These are phyloP conservation scores for Epinotia demarniana DNA, from an alignment of 2,888 invertebrate genomes.

Conservation along the genomic window DNA sequence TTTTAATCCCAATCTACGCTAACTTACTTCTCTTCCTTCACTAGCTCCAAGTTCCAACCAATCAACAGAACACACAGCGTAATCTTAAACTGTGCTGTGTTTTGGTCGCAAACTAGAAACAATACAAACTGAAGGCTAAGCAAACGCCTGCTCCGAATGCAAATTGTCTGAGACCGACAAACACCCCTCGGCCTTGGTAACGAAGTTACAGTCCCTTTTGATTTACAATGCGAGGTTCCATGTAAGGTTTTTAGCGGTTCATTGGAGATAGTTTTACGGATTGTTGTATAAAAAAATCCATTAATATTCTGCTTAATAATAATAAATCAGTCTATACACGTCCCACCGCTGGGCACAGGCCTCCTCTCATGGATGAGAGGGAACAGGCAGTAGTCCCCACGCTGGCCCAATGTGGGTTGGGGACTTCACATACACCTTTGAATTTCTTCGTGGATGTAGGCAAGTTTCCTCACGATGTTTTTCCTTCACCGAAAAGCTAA, in stretches of 20 bases:
- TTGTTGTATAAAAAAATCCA: not conserved
- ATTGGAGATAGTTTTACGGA: constrained; percentile 6
- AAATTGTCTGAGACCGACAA: constrained; percentile 41
- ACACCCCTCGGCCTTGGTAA: constrained; percentile 31
- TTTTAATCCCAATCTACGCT: too few species aligned
- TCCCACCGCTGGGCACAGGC: too few species aligned
- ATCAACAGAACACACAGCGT: constrained; percentile 34
- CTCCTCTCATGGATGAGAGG: too few species aligned
- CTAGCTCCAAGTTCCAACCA: constrained; percentile 15
- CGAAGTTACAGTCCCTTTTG: constrained; percentile 38
- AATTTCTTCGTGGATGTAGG: too few species aligned
- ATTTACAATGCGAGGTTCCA: constrained; percentile 30
- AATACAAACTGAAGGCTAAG: constrained; percentile 40
- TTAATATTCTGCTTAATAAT: too few species aligned
- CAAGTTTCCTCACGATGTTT: too few species aligned
- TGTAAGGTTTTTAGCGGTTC: constrained; percentile 10
- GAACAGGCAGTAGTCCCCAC: too few species aligned
- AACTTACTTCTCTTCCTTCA: not conserved
- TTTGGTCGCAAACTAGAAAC: constrained; percentile 35
- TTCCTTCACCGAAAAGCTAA: too few species aligned
- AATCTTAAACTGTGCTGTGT: constrained; percentile 40
- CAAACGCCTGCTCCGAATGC: constrained; percentile 40
- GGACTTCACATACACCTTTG: too few species aligned
- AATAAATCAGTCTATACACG: too few species aligned
- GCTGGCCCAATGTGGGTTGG: too few species aligned